These are phyloP conservation scores for Echinometra lucunter DNA, from an alignment of 53 echinoderm and acorn worm genomes.

Conservation along the genomic window DNA sequence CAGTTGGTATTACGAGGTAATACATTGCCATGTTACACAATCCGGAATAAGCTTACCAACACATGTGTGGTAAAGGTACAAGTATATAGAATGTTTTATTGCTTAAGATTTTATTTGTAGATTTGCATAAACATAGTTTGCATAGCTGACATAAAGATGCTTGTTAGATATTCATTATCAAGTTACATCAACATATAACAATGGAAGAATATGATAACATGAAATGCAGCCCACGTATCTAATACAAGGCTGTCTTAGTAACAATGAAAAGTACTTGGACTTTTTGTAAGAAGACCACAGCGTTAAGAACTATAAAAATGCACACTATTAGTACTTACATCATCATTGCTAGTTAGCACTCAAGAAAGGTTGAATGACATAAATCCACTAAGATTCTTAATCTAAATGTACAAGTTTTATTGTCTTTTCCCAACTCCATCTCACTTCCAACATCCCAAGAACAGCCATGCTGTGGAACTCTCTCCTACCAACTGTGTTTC, in stretches of 20 bases:
- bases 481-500: too few species aligned
- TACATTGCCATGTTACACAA: too few species aligned
- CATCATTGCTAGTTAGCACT: too few species aligned
- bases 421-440: too few species aligned
- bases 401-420: too few species aligned
- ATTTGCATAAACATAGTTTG: background rate
- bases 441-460: too few species aligned
- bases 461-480: too few species aligned
- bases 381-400: too few species aligned
- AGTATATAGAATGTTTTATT: background rate
- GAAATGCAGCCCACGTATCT: background rate
- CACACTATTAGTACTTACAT: too few species aligned
- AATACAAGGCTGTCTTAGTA: background rate
- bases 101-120: background rate
- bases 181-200: background rate
- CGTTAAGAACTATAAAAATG: background rate
- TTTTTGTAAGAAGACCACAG: background rate
- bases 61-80: background rate
- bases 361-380: too few species aligned
- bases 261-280: background rate
- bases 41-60: background rate
- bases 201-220: background rate
- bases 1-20: too few species aligned
- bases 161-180: background rate
- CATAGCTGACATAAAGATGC: background rate